Evolutionary conservation across 2,797 vertebrate genomes (phyloP).

Genomic region (Semaprochilodus insignis): DNA sequence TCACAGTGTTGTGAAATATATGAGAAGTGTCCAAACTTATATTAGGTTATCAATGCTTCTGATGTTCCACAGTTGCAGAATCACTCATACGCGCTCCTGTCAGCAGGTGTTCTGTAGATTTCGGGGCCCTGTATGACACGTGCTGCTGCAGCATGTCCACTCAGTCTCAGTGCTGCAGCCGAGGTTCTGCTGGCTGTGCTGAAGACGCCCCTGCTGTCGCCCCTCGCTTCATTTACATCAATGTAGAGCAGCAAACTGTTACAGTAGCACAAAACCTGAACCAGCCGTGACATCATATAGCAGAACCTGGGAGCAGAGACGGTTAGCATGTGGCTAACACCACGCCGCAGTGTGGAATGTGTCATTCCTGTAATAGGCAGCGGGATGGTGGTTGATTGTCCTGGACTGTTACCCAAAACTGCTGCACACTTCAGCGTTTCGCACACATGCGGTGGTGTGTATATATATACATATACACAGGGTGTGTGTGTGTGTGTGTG

Average conservation of each 20-base stretch:
- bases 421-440: no score
- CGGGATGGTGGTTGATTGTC: neutral
- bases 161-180: no score
- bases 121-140: neutral
- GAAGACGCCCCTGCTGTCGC: neutral
- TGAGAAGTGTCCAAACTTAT: neutral
- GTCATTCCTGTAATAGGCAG: constrained; percentile 2
- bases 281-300: neutral
- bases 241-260: neutral
- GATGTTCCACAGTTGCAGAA: neutral
- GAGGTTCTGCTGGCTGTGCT: neutral
- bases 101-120: neutral
- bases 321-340: neutral
- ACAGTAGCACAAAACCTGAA: constrained; percentile 7
- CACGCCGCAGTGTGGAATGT: neutral
- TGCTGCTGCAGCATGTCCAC: no score
- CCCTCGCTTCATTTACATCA: neutral
- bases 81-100: neutral
- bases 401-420: no score
- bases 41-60: neutral
- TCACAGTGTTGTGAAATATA: neutral
- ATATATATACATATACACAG: no score
- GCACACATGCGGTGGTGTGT: no score
- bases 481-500: no score
- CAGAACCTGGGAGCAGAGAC: neutral